These are phyloP conservation scores for Xenops minutus DNA, from an alignment of 2,797 vertebrate genomes.

Conservation along the genomic window DNA sequence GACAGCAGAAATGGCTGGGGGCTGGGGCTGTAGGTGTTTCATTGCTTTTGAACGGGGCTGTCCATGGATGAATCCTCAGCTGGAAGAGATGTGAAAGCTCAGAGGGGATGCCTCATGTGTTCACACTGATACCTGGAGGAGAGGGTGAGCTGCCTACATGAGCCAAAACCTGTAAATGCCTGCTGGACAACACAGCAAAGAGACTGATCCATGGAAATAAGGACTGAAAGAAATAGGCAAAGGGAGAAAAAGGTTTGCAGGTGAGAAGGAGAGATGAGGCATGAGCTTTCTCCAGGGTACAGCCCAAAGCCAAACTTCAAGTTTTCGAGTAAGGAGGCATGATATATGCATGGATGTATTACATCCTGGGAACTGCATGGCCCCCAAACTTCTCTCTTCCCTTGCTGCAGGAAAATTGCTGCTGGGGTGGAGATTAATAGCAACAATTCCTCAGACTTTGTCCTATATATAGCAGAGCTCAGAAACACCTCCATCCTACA, in stretches of 20 bases:
- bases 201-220: neutral
- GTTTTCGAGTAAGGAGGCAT: neutral
- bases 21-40: neutral
- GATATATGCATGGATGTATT: neutral
- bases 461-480: neutral
- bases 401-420: neutral
- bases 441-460: neutral
- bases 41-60: neutral
- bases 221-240: neutral
- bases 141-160: neutral
- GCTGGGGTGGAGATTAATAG: neutral
- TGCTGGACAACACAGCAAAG: neutral
- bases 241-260: neutral
- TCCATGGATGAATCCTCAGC: neutral
- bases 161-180: neutral
- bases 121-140: neutral
- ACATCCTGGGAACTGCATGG: neutral
- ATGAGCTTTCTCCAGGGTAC: neutral
- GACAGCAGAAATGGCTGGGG: neutral
- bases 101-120: rapidly evolving
- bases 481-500: neutral
- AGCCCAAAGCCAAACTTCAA: neutral
- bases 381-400: neutral
- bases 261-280: neutral
- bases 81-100: neutral